A percentile compares a stretch with the other conserved stretches of the same genome.
Evolutionary conservation across 2,113 vertebrate genomes (phyloP).

Genomic region (Pipa parva): DNA sequence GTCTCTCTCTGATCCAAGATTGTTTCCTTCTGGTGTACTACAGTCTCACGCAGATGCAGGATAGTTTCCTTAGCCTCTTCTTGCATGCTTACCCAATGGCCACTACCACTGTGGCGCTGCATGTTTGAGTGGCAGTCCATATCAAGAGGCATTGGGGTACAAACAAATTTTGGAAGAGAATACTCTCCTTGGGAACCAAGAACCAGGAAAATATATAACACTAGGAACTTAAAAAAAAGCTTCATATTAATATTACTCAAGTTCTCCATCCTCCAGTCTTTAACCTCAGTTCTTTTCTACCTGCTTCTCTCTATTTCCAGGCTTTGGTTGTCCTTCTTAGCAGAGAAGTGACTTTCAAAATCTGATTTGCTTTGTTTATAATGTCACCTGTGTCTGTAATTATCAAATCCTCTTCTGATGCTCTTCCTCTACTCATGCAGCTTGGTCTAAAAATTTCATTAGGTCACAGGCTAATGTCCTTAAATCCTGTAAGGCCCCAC

Average conservation of each 20-base stretch:
- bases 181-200: slow-evolving; percentile 29
- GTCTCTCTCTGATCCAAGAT: slow-evolving; percentile 75
- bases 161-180: slow-evolving; percentile 66
- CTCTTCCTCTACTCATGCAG: slow-evolving; percentile 7
- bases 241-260: slow-evolving; percentile 24
- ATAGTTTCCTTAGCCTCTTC: slow-evolving; percentile 73
- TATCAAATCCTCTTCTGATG: slow-evolving; percentile 37
- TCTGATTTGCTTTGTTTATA: slow-evolving; percentile 26
- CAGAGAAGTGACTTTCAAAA: slow-evolving; percentile 33
- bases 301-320: neutral
- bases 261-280: no score
- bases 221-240: slow-evolving; percentile 13
- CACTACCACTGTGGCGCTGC: slow-evolving; percentile 45
- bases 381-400: slow-evolving; percentile 37
- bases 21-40: slow-evolving; percentile 74
- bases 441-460: slow-evolving; percentile 24
- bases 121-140: slow-evolving; percentile 61
- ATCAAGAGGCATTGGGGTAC: slow-evolving; percentile 66
- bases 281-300: slow-evolving; percentile 4
- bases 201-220: neutral
- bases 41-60: slow-evolving; percentile 70
- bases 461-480: slow-evolving; percentile 25
- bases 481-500: slow-evolving; percentile 17
- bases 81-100: slow-evolving; percentile 61
- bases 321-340: slow-evolving; percentile 33